Conservation (phyloP, 2,113 vertebrate species). For the Eulemur rufifrons region DNA sequence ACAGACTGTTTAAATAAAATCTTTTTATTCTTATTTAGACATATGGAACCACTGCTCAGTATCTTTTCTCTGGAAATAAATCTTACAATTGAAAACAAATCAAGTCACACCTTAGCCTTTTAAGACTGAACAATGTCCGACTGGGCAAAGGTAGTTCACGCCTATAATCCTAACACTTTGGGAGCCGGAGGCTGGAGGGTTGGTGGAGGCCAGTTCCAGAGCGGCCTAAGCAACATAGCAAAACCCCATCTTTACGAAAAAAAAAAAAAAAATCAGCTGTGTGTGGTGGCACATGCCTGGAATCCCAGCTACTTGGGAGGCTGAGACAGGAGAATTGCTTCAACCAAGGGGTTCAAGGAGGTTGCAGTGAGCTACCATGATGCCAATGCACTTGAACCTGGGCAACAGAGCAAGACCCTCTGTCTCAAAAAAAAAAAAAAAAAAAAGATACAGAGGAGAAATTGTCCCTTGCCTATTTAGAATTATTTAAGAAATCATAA, state of each 20-base stretch:
- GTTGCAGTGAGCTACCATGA: too few species aligned
- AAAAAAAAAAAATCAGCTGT: too few species aligned
- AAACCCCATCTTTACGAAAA: too few species aligned
- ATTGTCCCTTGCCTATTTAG: neutral
- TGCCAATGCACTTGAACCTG: neutral
- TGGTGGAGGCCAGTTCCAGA: too few species aligned
- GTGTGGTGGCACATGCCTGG: too few species aligned
- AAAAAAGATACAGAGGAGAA: neutral
- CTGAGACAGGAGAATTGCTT: too few species aligned
- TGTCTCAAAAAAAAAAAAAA: neutral
- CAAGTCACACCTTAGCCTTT: slow-evolving; percentile 8
- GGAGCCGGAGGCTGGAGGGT: too few species aligned
- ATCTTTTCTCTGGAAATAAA: slow-evolving; percentile 40
- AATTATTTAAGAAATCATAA: slow-evolving; percentile 12
- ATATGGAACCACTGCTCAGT: neutral
- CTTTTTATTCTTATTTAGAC: neutral
- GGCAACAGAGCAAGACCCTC: neutral
- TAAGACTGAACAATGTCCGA: neutral
- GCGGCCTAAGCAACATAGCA: too few species aligned
- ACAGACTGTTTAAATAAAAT: neutral
- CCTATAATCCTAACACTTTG: too few species aligned
- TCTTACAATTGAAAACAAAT: neutral
- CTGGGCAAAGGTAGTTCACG: too few species aligned
- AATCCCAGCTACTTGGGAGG: too few species aligned
- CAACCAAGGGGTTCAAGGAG: too few species aligned